Evolutionary conservation across 2,888 invertebrate genomes (phyloP).

Genomic region (Tetramorium bicarinatum): DNA sequence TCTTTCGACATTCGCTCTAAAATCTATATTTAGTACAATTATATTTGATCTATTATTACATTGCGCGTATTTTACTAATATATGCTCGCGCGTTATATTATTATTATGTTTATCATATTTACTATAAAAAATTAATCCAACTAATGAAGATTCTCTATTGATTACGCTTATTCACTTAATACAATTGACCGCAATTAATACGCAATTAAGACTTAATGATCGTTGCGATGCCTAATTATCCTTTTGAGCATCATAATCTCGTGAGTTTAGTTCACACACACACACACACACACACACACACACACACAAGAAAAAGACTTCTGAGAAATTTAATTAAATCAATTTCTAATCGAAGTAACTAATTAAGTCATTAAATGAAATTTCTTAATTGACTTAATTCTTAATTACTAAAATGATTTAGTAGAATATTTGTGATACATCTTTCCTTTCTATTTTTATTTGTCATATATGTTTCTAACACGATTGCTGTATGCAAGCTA

Average conservation of each 20-base stretch:
- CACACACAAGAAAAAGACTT: background rate
- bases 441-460: background rate
- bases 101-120: background rate
- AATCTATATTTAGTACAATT: background rate
- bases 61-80: background rate
- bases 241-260: background rate
- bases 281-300: too few relatives aligned
- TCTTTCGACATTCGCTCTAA: background rate
- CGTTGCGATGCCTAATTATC: background rate
- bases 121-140: background rate
- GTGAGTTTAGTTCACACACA: background rate
- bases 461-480: background rate
- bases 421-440: background rate
- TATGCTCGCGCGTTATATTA: background rate
- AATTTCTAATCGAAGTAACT: background rate
- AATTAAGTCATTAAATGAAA: background rate
- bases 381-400: slow-evolving; percentile 11
- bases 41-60: background rate
- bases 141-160: background rate
- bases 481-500: background rate
- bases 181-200: background rate
- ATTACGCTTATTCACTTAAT: background rate
- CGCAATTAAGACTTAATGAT: background rate
- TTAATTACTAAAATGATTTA: background rate
- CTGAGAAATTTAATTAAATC: background rate